Evolutionary conservation across 2,888 invertebrate genomes (phyloP), one percentile per base, ranked within the genome.

Genomic region (Thecophora atra): DNA sequence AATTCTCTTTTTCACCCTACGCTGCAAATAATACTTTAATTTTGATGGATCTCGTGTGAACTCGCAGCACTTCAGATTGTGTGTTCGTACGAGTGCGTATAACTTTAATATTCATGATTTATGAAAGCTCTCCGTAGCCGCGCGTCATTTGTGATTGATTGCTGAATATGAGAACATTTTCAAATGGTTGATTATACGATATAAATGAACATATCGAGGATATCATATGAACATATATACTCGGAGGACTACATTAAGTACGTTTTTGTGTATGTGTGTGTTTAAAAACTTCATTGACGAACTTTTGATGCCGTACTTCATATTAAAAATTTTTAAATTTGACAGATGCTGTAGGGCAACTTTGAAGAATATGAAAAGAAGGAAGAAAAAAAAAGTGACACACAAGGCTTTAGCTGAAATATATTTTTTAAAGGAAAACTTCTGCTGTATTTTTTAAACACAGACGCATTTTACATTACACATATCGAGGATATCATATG

Each of bases 311-410:
- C 51, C 70, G 52, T 63, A 51, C 37, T 56, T 42, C 58, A 24
- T 63, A 70, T 70, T 37, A 63, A 70, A 63, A 70, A 63, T 70
- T 70, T 70, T 37, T 70, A 63, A 37, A 54, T 37, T 63, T 62
- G 62, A 70, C 70, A 70, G 63, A 51, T 63, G 62, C 62, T 63
- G 63, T 42, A 42, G 52, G 37, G 44, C n/a, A 21, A 44, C 42
- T 6, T 0, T 13, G 21, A 26, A 51, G 21, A 37, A 17, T 17
- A 15, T 21, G 28, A 26, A 15, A 19, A 60, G 60, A 13, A 15
- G 21, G 15, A 30, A 19, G 17, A 21, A 56, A 56, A 7, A 44
- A 8, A 44, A 44, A 63, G 26, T 58, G 15, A 1, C 17, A 1
- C 26, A 58, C 11, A 58, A 4, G 17, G 28, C 15, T 26, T 58